These are phyloP conservation scores for Lasioglossum lativentre DNA, from an alignment of 2,888 invertebrate species.

Conservation along the genomic window DNA sequence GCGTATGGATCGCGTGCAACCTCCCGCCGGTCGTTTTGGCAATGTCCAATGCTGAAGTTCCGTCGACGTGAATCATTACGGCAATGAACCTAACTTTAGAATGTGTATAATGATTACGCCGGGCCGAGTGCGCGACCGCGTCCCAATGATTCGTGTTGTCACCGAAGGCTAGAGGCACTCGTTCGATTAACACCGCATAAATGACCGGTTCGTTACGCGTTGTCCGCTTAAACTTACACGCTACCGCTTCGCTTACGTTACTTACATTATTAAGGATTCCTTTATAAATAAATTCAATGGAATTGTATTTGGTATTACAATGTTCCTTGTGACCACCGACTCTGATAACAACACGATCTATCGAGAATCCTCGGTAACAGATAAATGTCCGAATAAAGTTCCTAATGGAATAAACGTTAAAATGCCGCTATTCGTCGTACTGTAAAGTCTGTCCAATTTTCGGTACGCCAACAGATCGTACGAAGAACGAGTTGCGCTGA, in stretches of 20 bases:
- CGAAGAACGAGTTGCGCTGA: too few relatives aligned
- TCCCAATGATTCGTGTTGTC: not conserved
- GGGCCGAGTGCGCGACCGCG: too few relatives aligned
- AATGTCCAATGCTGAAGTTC: conserved; percentile 10
- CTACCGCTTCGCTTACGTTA: not conserved
- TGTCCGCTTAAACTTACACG: not conserved
- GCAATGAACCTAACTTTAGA: conserved; percentile 20
- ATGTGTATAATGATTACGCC: conserved; percentile 13
- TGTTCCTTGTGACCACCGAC: not conserved
- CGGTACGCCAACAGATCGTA: too few relatives aligned
- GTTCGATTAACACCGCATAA: not conserved
- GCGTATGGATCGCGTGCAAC: not conserved
- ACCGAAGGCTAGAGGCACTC: not conserved
- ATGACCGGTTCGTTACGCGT: not conserved
- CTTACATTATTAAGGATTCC: not conserved
- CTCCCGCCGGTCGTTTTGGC: conserved; percentile 8
- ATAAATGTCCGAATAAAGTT: not conserved
- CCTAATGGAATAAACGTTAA: not conserved
- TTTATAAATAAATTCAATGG: conserved; percentile 5
- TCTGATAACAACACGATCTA: not conserved
- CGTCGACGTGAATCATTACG: conserved; percentile 17
- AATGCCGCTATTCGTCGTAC: not conserved
- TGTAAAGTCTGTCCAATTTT: too few relatives aligned
- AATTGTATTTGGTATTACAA: not conserved
- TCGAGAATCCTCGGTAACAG: not conserved